phyloP scores from a whole-genome alignment of 2,113 vertebrate genomes.

The Hippoglossus stenolepis region DNA sequence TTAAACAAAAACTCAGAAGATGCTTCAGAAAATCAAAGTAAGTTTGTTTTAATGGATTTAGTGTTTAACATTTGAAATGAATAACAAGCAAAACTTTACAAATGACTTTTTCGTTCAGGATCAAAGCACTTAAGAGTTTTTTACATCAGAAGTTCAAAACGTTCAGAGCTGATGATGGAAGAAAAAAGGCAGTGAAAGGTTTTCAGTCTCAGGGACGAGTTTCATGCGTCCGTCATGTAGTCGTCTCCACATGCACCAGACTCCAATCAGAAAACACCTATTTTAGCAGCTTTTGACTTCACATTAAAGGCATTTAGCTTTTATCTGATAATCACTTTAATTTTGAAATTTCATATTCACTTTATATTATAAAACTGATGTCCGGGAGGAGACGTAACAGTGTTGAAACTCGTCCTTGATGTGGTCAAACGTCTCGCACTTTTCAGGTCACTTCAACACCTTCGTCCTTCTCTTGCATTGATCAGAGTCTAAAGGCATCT shows the following conservation, averaged over 20 bases:
- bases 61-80: not conserved
- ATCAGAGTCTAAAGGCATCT: slow-evolving; percentile 65
- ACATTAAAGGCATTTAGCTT: not conserved
- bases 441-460: slow-evolving; percentile 27
- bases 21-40: no score
- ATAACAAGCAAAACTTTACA: not conserved
- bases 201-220: slow-evolving; percentile 9
- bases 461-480: slow-evolving; percentile 61
- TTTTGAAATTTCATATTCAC: not conserved
- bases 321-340: not conserved
- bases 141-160: slow-evolving; percentile 32
- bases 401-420: slow-evolving; percentile 22
- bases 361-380: not conserved
- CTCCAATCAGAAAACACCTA: no score
- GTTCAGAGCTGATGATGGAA: slow-evolving; percentile 46
- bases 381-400: not conserved
- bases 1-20: no score
- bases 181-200: slow-evolving; percentile 57
- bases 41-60: not conserved
- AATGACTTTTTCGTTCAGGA: slow-evolving; percentile 7
- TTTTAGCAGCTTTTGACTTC: no score
- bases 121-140: slow-evolving; percentile 62
- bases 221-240: not conserved
- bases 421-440: slow-evolving; percentile 58
- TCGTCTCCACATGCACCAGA: not conserved